Base-by-base conservation (phyloP, 2,888 invertebrate species). In the Ennomos quercinarius region DNA sequence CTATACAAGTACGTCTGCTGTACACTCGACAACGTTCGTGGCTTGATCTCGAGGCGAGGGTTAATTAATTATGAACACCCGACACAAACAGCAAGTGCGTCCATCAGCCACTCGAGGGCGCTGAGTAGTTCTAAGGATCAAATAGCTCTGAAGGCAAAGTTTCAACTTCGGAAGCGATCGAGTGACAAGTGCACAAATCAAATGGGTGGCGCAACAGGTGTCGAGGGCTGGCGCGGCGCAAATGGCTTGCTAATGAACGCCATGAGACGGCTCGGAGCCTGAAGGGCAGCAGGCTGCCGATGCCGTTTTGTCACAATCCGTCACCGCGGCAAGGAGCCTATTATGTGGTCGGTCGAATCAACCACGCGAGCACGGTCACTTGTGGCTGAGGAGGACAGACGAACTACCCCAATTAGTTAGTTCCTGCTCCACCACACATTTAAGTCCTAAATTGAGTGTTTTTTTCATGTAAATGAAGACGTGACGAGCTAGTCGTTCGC, bases 101-200 rank as follows among this genome's bases (percentile, higher is more conserved):
- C 11, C 11, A 8, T n/a, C 40, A 12, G 9, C 17, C 43, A 27
- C 43, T 42, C 34, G 10, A n/a, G 10, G 43, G 10, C 43, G n/a
- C 4, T n/a, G 8, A n/a, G 1, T 1, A 11, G n/a, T 11, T n/a
- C 39, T 10, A 8, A 13, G 41, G 41, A 41, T 41, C 13, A 13
- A 13, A 13, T 13, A 13, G 11, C 12, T 10, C 12, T 37, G 13
- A 13, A 17, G 46, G 10, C 27, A 12, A 37, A 17, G 35, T 9
- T 46, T 46, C 10, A 13, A 46, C 13, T 36, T 46, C 44, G 27
- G 13, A 11, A 44, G 52, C 10, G 46, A 36, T 27, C 17, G 40
- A 35, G 45, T 53, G 58, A 58, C 58, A 57, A 51, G 46, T 45
- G 46, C 46, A 46, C 46, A 41, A 51, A 51, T 57, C 46, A 46